These are phyloP conservation scores for Chondrilla cf. caribensis DNA, from an alignment of 37 sponge, comb jelly and placozoan genomes.

Conservation along the genomic window DNA sequence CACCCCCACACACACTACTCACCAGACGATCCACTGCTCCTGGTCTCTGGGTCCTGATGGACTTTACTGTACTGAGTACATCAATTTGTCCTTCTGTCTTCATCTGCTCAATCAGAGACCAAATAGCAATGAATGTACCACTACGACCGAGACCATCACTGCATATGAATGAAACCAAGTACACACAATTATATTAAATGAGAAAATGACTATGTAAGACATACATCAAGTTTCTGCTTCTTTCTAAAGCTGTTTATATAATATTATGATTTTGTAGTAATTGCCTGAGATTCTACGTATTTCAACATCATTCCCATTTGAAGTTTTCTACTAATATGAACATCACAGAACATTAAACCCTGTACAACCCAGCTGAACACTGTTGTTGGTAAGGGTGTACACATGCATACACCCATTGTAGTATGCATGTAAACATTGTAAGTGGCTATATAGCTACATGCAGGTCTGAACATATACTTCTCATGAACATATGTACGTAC, in stretches of 20 bases:
- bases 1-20: not conserved
- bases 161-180: not conserved
- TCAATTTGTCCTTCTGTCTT: conserved; percentile 33
- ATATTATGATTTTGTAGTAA: too few species aligned
- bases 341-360: too few species aligned
- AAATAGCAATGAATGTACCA: conserved; percentile 31
- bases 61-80: conserved; percentile 17
- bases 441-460: too few species aligned
- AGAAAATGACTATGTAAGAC: not conserved
- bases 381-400: too few species aligned
- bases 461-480: too few species aligned
- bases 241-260: too few species aligned
- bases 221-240: not conserved
- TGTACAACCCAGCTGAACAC: too few species aligned
- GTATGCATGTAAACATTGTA: too few species aligned
- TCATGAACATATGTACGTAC: not conserved
- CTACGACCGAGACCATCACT: conserved; percentile 40
- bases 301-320: too few species aligned
- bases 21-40: conserved; percentile 20
- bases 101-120: conserved; percentile 36
- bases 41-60: conserved; percentile 34
- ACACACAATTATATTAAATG: not conserved
- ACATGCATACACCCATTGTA: too few species aligned
- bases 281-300: too few species aligned
- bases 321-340: too few species aligned